A percentile compares a stretch with the other conserved stretches of the same genome.
Evolutionary conservation across 2,113 vertebrate genomes (phyloP).

Genomic region (Epinephelus cyanopodus): DNA sequence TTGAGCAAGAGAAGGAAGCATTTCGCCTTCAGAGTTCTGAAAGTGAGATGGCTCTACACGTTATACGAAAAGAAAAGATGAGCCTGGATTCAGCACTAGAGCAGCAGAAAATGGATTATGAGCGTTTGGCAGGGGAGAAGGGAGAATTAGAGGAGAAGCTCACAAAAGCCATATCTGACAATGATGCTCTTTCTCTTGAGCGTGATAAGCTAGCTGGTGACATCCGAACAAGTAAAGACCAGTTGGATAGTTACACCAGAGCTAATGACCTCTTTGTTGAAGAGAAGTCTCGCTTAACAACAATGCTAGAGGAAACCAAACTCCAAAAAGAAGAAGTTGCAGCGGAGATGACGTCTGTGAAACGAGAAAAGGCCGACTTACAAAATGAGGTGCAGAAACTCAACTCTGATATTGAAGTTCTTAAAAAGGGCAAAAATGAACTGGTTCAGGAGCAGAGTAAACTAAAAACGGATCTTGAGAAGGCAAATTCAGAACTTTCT

Average conservation of each 20-base stretch:
- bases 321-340: constrained; percentile 74
- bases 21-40: constrained; percentile 73
- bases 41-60: constrained; percentile 82
- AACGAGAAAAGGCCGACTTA: constrained; percentile 78
- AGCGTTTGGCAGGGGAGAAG: constrained; percentile 77
- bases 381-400: constrained; percentile 79
- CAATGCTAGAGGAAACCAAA: constrained; percentile 82
- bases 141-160: constrained; percentile 83
- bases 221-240: constrained; percentile 78
- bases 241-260: constrained; percentile 79
- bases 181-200: constrained; percentile 78
- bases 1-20: constrained; percentile 85
- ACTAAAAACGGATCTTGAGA: constrained; percentile 75
- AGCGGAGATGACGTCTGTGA: constrained; percentile 71
- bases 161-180: constrained; percentile 80
- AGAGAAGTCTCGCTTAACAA: constrained; percentile 81
- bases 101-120: constrained; percentile 84
- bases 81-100: constrained; percentile 81
- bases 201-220: constrained; percentile 79
- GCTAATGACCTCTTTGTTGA: constrained; percentile 79
- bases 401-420: constrained; percentile 75
- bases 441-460: constrained; percentile 83
- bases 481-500: constrained; percentile 71
- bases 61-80: constrained; percentile 86
- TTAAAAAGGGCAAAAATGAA: constrained; percentile 79